Evolutionary conservation across 2,797 vertebrate species (phyloP).

Genomic region (Alcedo atthis): DNA sequence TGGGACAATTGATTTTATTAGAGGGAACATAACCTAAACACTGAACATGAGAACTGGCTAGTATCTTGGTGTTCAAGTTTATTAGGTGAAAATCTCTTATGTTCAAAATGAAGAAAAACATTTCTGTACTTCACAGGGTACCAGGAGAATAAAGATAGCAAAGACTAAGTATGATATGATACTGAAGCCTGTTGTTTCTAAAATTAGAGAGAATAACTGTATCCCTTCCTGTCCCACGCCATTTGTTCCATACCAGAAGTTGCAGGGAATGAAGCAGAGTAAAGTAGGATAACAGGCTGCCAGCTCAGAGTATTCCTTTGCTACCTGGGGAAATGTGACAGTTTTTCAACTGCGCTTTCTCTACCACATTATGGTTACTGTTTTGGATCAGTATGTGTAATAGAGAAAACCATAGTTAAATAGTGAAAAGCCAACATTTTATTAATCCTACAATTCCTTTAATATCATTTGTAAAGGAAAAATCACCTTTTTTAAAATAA

Average conservation of each 20-base stretch:
- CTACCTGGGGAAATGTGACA: not conserved
- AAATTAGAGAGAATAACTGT: not conserved
- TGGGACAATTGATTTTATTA: not conserved
- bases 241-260: conserved; percentile 26
- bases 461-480: conserved; percentile 33
- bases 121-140: not conserved
- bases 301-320: not conserved
- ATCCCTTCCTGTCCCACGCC: not conserved
- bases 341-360: conserved; percentile 32
- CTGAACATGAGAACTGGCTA: not conserved
- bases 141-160: not conserved
- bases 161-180: not conserved
- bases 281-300: not conserved
- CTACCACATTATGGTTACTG: conserved; percentile 11
- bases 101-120: not conserved
- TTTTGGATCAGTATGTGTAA: not conserved
- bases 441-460: not conserved
- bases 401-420: not conserved
- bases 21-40: not conserved
- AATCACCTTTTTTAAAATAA: conserved; percentile 25
- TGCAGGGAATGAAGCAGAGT: conserved; percentile 10
- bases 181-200: not conserved
- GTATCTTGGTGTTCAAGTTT: not conserved
- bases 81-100: conserved; percentile 17
- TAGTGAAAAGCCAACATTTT: not conserved